Conservation (phyloP, 2,797 vertebrate genomes). For the Rhabdomys pumilio region DNA sequence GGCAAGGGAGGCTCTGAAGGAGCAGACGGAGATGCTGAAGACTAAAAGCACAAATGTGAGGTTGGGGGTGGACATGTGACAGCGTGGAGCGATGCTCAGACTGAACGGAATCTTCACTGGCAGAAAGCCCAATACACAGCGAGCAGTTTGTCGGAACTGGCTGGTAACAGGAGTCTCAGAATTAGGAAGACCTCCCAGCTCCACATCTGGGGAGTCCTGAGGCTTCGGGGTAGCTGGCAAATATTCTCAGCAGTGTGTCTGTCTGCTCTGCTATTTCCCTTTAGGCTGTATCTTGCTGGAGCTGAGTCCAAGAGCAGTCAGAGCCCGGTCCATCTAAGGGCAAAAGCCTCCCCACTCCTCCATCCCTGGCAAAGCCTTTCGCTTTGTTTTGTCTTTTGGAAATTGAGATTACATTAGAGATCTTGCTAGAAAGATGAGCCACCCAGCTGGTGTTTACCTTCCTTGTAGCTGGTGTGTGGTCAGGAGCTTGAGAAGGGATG, state of each 20-base stretch:
- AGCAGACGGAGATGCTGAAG: constrained; percentile 37
- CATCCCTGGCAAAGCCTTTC: neutral
- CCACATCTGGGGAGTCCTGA: neutral
- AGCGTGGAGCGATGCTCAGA: neutral
- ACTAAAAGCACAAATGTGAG: constrained; percentile 10
- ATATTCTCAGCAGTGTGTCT: fast-evolving
- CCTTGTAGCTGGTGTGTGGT: fast-evolving
- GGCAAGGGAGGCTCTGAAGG: neutral
- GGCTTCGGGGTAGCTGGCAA: neutral
- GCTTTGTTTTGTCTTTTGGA: constrained; percentile 49
- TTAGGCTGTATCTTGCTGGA: neutral
- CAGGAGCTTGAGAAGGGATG: neutral
- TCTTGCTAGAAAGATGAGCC: neutral
- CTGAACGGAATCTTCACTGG: fast-evolving
- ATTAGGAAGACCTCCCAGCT: neutral
- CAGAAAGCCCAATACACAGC: fast-evolving
- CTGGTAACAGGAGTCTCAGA: fast-evolving
- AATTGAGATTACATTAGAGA: constrained; percentile 16
- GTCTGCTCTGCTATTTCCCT: neutral
- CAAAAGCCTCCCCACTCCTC: neutral
- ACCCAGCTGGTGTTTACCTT: neutral
- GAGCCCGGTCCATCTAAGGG: neutral
- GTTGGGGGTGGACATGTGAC: neutral
- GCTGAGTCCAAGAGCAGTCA: neutral
- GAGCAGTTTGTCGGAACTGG: neutral